A percentile compares a stretch with the other conserved stretches of the same genome.
These are phyloP conservation scores for Porites divaricata DNA, from an alignment of 92 coral and sea anemone genomes.

Conservation along the genomic window DNA sequence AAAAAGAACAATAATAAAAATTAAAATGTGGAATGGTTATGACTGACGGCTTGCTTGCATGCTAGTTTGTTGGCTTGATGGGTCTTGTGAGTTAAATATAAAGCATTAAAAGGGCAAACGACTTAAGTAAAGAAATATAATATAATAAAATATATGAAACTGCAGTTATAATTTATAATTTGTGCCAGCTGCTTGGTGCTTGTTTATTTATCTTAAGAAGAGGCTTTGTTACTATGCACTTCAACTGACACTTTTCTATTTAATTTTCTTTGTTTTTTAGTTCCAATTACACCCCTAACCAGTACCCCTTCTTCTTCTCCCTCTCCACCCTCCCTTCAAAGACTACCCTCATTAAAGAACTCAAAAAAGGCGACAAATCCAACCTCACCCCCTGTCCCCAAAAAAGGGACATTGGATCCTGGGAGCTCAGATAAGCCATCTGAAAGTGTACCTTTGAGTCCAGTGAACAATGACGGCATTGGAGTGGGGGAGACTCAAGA, in stretches of 20 bases:
- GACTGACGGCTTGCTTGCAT: too few species aligned
- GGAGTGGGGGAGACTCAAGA: conserved; percentile 26
- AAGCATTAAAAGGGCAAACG: neutral
- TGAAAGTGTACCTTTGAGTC: conserved; percentile 35
- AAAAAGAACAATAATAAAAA: too few species aligned
- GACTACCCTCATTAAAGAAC: conserved; percentile 20
- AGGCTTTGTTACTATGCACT: conserved; percentile 6
- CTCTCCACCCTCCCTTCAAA: conserved; percentile 71
- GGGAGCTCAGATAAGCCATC: conserved; percentile 9
- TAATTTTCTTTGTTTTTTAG: conserved; percentile 42
- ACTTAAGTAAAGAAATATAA: too few species aligned
- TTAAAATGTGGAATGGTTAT: too few species aligned
- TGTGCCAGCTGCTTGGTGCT: neutral
- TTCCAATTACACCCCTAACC: conserved; percentile 47
- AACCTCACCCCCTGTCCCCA: conserved; percentile 63
- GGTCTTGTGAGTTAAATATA: neutral
- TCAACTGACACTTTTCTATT: conserved; percentile 24
- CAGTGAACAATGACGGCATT: neutral
- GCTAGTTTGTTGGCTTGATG: conserved; percentile 8
- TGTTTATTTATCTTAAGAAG: neutral
- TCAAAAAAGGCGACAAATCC: conserved; percentile 38
- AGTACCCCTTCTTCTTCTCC: conserved; percentile 54
- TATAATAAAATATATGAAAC: neutral
- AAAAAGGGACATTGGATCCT: conserved; percentile 34
- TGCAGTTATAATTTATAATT: neutral